Conservation (phyloP, 92 coral and sea anemone genomes). For the Micromussa lordhowensis region DNA sequence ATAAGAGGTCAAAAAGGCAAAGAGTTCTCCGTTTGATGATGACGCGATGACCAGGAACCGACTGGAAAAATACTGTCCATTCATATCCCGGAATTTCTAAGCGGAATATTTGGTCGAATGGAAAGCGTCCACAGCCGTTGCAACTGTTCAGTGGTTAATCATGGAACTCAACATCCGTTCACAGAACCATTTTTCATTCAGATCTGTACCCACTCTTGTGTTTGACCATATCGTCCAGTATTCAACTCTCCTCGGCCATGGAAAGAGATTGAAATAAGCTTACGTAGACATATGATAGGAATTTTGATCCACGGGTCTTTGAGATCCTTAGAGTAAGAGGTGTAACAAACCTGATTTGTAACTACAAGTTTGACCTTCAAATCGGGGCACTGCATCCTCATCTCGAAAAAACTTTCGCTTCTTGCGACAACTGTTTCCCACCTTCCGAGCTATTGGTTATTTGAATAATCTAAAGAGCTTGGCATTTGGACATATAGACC, state of each 20-base stretch:
- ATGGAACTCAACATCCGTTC: background rate
- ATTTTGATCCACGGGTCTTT: background rate
- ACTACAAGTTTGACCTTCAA: background rate
- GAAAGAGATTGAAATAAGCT: background rate
- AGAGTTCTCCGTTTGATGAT: no score
- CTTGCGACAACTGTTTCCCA: background rate
- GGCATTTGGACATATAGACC: background rate
- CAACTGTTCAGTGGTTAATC: no score
- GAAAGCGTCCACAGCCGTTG: no score
- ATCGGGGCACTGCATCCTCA: background rate
- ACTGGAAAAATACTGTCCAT: no score
- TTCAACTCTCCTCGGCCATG: constrained; percentile 15
- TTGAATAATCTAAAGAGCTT: background rate
- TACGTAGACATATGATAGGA: background rate
- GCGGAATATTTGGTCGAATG: no score
- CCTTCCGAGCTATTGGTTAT: background rate
- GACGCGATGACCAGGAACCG: no score
- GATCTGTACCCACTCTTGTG: constrained; percentile 6
- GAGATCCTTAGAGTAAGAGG: constrained; percentile 11
- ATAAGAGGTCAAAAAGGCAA: no score
- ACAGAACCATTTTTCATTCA: constrained; percentile 11
- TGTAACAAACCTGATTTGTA: background rate
- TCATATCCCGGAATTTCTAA: no score
- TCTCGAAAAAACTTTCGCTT: constrained; percentile 12
- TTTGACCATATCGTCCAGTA: background rate